Percentiles rank a stretch among this genome's conserved stretches.
Evolutionary conservation across 2,888 invertebrate genomes (phyloP).

Genomic region (Notodromas monacha): DNA sequence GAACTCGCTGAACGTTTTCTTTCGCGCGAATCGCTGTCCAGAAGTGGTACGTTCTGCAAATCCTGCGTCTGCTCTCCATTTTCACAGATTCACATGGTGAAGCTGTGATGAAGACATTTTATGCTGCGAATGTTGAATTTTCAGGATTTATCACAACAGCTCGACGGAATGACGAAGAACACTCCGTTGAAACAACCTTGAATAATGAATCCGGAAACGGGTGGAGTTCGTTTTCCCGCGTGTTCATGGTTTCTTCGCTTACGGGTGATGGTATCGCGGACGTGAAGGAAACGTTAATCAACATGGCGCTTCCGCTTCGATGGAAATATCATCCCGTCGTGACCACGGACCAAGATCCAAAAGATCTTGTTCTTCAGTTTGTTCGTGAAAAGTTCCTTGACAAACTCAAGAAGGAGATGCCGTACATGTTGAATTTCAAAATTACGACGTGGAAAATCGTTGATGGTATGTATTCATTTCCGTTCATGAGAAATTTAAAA

Average conservation of each 20-base stretch:
- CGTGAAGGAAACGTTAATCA: slow-evolving; percentile 25
- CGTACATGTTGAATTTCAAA: slow-evolving; percentile 30
- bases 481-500: slow-evolving; percentile 10
- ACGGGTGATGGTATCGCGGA: slow-evolving; percentile 37
- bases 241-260: slow-evolving; percentile 69
- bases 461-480: slow-evolving; percentile 13
- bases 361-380: slow-evolving; percentile 31
- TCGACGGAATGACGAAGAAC: no score
- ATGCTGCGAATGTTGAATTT: no score
- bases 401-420: slow-evolving; percentile 47
- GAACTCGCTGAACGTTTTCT: no score
- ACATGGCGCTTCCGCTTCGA: no score
- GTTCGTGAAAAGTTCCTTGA: slow-evolving; percentile 56
- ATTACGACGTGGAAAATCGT: slow-evolving; percentile 11
- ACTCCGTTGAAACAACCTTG: no score
- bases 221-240: slow-evolving; percentile 46
- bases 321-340: slow-evolving; percentile 25
- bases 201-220: slow-evolving; percentile 17
- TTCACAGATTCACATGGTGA: no score
- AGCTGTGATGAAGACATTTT: no score
- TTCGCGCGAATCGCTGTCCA: no score
- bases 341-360: slow-evolving; percentile 38
- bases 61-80: no score
- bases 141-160: no score
- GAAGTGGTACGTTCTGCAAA: slow-evolving; percentile 5